Conservation (phyloP, 2,113 vertebrate genomes). For the Neoarius graeffei region DNA sequence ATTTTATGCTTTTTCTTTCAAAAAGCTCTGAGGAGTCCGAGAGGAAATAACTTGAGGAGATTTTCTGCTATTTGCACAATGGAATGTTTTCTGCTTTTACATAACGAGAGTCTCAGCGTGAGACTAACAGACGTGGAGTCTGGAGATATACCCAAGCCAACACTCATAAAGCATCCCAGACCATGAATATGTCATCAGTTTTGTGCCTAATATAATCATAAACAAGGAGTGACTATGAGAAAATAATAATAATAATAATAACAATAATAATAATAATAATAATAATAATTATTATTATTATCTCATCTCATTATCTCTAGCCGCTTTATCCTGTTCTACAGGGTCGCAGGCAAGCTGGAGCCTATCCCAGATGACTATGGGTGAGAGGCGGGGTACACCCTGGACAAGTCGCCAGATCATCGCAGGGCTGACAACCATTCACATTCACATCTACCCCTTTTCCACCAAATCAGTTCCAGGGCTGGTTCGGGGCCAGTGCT, state of each 20-base stretch:
- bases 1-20: not conserved
- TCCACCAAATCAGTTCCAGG: too few relatives aligned
- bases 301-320: not conserved
- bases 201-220: not conserved
- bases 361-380: too few relatives aligned
- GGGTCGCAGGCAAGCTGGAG: too few relatives aligned
- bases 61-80: conserved; percentile 33
- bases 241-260: not conserved
- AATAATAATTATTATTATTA: not conserved
- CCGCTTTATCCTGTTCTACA: too few relatives aligned
- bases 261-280: too few relatives aligned
- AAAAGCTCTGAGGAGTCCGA: conserved; percentile 33
- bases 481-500: too few relatives aligned
- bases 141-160: not conserved
- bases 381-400: too few relatives aligned
- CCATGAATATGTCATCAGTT: conserved; percentile 8
- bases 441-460: too few relatives aligned
- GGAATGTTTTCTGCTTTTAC: conserved; percentile 4
- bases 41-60: not conserved
- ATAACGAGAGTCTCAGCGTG: not conserved
- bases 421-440: too few relatives aligned
- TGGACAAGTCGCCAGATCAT: too few relatives aligned
- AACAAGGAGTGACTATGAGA: not conserved
- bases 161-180: conserved; percentile 11
- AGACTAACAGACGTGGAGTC: not conserved